Base-by-base conservation (phyloP, 1,140 invertebrate genomes). In the Drosophila jambulina region DNA sequence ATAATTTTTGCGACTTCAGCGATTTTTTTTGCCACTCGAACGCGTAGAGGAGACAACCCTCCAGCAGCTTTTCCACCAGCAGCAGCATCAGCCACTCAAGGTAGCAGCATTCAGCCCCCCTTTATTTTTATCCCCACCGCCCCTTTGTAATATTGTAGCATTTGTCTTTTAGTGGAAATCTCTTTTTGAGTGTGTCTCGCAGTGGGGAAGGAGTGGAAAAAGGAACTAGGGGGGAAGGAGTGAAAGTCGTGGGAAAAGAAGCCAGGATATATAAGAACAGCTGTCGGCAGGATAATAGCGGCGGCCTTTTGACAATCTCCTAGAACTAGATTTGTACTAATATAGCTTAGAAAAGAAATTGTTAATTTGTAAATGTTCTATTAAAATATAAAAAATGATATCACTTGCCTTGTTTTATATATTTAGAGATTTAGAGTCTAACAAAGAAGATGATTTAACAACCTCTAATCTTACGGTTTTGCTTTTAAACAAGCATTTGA, bases 1-100 rank as follows among this genome's bases (percentile, higher is more conserved):
- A 87, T 87, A 87, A 87, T 87, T 87, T 87, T 90, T 87, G 84
- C 84, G 84, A 87, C 77, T 87, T 87, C 84, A 87, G 84, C 84
- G 85, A 87, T 87, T 87, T 87, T 85, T 72, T 87, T 87, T 87
- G 77, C 84, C 85, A 87, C 84, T 87, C 83, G 85, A 87, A 79
- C 84, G 84, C 85, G 80, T 84, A 78, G 53, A 56, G 81, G 77
- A 90, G 76, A 53, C 46, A 78, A 48, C 83, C 75, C 83, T 82
- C 75, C 58, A 71, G 63, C 80, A 57, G 53, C 32, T 79, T 79
- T 75, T 42, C 21, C 25, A 46, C 46, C 17, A 49, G 23, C 17
- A 51, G 68, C 49, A 40, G 82, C 75, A 86, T 48, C 46, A 48
- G 80, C 83, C 84, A 86, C 82, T 86, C 82, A 86, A 86, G 83